Conservation (phyloP, 1,140 invertebrate genomes). For the Cardiocondyla obscurior region DNA sequence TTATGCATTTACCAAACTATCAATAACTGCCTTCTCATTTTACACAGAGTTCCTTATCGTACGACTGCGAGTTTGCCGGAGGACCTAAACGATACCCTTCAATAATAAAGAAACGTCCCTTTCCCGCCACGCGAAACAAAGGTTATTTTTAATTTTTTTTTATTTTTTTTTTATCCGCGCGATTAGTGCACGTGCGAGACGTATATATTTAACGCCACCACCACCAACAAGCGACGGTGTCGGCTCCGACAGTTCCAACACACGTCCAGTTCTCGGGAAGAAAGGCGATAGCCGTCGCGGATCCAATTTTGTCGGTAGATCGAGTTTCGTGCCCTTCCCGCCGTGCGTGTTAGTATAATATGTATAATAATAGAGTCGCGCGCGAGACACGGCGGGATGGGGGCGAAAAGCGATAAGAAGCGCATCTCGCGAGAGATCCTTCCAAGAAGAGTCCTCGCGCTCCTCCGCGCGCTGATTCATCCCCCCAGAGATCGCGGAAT, state of each 20-base stretch:
- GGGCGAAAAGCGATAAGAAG: slow-evolving; percentile 30
- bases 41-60: not conserved
- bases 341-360: slow-evolving; percentile 53
- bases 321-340: slow-evolving; percentile 60
- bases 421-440: slow-evolving; percentile 25
- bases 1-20: not conserved
- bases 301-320: slow-evolving; percentile 72
- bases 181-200: slow-evolving; percentile 60
- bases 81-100: not conserved
- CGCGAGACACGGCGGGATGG: not conserved
- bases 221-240: not conserved
- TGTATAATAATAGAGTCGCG: slow-evolving; percentile 64
- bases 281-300: slow-evolving; percentile 68
- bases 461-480: slow-evolving; percentile 37
- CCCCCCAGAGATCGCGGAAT: slow-evolving; percentile 3
- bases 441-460: slow-evolving; percentile 41
- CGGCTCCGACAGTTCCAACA: not conserved
- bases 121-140: slow-evolving; percentile 20
- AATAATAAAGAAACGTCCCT: not conserved
- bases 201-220: slow-evolving; percentile 41
- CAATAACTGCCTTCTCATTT: not conserved
- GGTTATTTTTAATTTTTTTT: too few relatives aligned
- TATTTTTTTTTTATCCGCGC: slow-evolving; percentile 62
- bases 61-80: not conserved
- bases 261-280: slow-evolving; percentile 65